These are phyloP conservation scores for Seira sanloemensis DNA, from an alignment of 2,888 invertebrate genomes.

Conservation along the genomic window DNA sequence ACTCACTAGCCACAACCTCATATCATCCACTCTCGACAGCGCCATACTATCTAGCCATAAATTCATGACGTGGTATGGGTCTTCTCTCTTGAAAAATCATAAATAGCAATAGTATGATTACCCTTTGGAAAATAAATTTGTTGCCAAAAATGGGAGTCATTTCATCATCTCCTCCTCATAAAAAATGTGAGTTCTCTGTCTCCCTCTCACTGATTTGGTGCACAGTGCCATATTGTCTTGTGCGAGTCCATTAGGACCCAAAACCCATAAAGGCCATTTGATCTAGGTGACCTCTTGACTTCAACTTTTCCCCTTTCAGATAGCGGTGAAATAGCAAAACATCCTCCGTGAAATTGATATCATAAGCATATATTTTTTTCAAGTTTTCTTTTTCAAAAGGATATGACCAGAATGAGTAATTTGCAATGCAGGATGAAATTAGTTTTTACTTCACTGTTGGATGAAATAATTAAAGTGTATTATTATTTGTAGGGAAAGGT, in stretches of 20 bases:
- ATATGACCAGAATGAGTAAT: slow-evolving; percentile 45
- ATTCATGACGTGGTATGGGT: not conserved
- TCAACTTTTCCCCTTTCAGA: no score
- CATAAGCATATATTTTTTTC: no score
- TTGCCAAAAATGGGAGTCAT: slow-evolving; percentile 57
- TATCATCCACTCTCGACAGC: not conserved
- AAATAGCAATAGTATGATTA: not conserved
- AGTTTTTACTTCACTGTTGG: no score
- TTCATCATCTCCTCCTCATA: not conserved
- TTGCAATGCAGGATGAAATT: not conserved
- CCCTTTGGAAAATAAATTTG: slow-evolving; percentile 39
- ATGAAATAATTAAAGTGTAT: not conserved
- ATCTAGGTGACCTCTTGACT: no score
- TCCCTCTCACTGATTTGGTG: no score
- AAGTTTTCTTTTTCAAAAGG: no score
- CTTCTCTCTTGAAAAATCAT: slow-evolving; percentile 7
- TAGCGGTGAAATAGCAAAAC: no score
- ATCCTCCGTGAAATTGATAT: no score
- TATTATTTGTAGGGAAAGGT: slow-evolving; percentile 29
- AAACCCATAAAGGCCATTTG: no score
- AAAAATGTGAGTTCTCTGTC: no score
- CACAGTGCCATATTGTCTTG: no score
- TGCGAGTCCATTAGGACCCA: no score
- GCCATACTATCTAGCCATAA: slow-evolving; percentile 8
- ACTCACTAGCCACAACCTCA: not conserved